Evolutionary conservation across 2,888 invertebrate genomes (phyloP), one percentile per base, ranked within the genome.

Genomic region (Cylloceria caligata): DNA sequence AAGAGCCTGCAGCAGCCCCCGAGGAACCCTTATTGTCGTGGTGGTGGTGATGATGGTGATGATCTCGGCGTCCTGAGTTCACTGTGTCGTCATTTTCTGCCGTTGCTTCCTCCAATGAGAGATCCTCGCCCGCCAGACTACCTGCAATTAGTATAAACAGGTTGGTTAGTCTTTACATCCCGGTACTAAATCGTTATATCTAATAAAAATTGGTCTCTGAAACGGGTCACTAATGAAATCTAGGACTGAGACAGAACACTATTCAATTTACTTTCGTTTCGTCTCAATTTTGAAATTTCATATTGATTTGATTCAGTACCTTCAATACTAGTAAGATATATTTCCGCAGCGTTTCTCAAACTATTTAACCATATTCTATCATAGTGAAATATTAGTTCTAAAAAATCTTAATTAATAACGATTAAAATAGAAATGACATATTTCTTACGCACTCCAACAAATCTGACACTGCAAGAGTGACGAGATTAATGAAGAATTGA

Each of bases 91-190:
- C 91, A 92, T 94, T 88, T 90, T 93, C 91, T 92, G 93, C 83
- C 93, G 95, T 89, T 21, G 92, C 89, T 77, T 92, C 92, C 67
- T 95, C 95, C 91, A 97, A 93, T 42, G 96, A 96, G 81, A 97
- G 93, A 92, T 97, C 97, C 93, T 97, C 97, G 88, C 96, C 96
- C 90, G 96, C 96, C 92, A 97, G 94, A 88, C 96, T 95, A 94
- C 97, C 97, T 97, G 94, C 45, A 95, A 95, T 93, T 79, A 64
- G 36, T n/a, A 45, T 2, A 16, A 45, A 45, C n/a, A 4, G 0
- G 45, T 7, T 13, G n/a, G 30, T 72, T 27, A 72, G 30, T 30
- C 11, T 64, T 45, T 39, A 1, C 3, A 13, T 45, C 30, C 3
- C 30, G 7, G 4, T 9, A 19, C 1, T 21, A 3, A 0, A 0